Evolutionary conservation across 2,113 vertebrate species (phyloP), one percentile per base, ranked within the genome.

Genomic region (Cyprinodon brontotheroides): DNA sequence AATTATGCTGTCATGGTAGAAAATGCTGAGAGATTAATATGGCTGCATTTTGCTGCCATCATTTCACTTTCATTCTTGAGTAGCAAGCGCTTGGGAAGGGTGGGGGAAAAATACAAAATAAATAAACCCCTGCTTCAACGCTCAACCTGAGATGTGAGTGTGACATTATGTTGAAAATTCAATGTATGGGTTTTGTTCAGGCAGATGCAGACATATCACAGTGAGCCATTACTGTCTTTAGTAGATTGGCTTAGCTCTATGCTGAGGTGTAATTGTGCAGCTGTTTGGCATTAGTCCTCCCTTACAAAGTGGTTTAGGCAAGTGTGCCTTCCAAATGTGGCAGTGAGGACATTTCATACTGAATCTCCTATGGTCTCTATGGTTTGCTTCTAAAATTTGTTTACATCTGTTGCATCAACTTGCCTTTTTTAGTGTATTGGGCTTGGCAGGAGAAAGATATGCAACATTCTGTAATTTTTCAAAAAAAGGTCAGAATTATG

Each of bases 51-150:
- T 75, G 71, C 83, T 87, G 78, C 80, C 84, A 86, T 92, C 88
- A 85, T 89, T 89, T 89, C 45, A 12, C 85, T 89, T 91, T 89
- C 80, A 90, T 92, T 93, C 86, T 91, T 87, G 77, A 82, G 68
- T 82, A 88, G 80, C 89, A 86, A 68, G 89, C 80, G 72, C 4
- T 7, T 82, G 71, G 65, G 82, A 45, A 3, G 20, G 5, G 13
- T 11, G 17, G 29, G 22, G 20, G 45, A 39, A 6, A 11, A 60
- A 40, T 5, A 63, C 63, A 68, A 68, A 43, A 53, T 39, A 64
- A 64, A 59, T 61, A 80, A 74, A 81, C 77, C 41, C 66, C 69
- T 47, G 83, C 67, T 87, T 84, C 69, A 78, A 72, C 67, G 82
- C 67, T 82, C 89, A 88, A 81, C 89, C 72, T 92, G 77, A 93